Evolutionary conservation across 2,113 vertebrate genomes (phyloP).

Genomic region (Stegostoma tigrinum): DNA sequence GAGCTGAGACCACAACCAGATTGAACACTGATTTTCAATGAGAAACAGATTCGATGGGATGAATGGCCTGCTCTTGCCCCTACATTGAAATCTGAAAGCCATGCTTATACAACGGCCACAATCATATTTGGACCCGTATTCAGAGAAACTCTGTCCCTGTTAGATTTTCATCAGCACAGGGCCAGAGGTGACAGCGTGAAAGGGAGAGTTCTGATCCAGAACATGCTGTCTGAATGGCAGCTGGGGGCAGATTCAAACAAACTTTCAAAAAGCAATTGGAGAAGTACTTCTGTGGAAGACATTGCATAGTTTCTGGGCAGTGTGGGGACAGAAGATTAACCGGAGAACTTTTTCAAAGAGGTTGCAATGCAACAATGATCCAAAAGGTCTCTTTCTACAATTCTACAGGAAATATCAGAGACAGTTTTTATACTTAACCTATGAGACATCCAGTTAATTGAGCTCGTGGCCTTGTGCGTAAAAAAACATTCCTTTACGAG

Average conservation of each 20-base stretch:
- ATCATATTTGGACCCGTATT: neutral
- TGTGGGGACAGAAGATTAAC: neutral
- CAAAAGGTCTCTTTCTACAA: neutral
- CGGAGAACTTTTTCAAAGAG: neutral
- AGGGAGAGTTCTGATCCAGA: neutral
- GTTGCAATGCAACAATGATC: neutral
- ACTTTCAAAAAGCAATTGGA: neutral
- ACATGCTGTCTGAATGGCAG: neutral
- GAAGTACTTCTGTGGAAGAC: neutral
- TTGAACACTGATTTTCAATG: too few relatives aligned
- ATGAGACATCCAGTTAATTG: too few relatives aligned
- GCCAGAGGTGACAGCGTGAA: neutral
- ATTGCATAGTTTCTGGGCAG: neutral
- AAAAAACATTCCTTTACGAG: neutral
- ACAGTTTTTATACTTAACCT: neutral
- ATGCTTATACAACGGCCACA: neutral
- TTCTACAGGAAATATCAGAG: neutral
- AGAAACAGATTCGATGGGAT: too few relatives aligned
- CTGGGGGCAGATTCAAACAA: neutral
- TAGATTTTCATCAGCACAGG: neutral
- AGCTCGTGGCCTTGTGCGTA: neutral
- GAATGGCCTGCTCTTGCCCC: neutral
- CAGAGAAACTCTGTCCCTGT: neutral
- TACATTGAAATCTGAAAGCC: neutral
- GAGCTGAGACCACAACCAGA: too few relatives aligned